A percentile compares a stretch with the other conserved stretches of the same genome.
Evolutionary conservation across 2,797 vertebrate species (phyloP).

Genomic region (Artibeus lituratus): DNA sequence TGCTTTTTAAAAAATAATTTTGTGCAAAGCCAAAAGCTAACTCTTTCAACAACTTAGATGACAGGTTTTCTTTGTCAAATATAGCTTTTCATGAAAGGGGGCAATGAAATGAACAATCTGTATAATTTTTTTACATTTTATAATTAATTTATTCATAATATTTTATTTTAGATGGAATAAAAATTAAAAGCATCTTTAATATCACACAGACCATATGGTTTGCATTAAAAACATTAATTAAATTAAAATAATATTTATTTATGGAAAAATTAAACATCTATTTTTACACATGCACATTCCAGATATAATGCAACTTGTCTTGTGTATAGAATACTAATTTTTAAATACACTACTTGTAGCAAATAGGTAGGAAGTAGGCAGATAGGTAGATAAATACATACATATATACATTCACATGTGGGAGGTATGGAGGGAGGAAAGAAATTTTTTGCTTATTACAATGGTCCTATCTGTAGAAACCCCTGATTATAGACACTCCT

Average conservation of each 20-base stretch:
- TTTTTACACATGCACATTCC: neutral
- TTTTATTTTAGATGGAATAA: neutral
- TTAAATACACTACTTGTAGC: neutral
- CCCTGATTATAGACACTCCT: neutral
- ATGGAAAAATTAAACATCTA: neutral
- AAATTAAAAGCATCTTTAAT: neutral
- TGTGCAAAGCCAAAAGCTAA: slow-evolving; percentile 22
- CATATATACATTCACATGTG: neutral
- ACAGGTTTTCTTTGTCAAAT: slow-evolving; percentile 38
- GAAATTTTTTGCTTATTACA: neutral
- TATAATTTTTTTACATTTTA: slow-evolving; percentile 2
- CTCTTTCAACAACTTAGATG: slow-evolving; percentile 51
- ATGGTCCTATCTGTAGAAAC: neutral
- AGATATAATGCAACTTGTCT: neutral
- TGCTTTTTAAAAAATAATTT: slow-evolving; percentile 35
- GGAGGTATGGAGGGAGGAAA: accelerated
- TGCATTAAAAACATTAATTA: neutral
- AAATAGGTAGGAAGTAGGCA: neutral
- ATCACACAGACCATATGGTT: neutral
- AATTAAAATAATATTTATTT: neutral
- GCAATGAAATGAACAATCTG: neutral
- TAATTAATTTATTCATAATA: neutral
- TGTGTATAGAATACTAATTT: neutral
- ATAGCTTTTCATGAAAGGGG: neutral
- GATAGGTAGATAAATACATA: neutral